phyloP scores from a whole-genome alignment of 1,140 invertebrate species.

The Globodera ellingtonae region DNA sequence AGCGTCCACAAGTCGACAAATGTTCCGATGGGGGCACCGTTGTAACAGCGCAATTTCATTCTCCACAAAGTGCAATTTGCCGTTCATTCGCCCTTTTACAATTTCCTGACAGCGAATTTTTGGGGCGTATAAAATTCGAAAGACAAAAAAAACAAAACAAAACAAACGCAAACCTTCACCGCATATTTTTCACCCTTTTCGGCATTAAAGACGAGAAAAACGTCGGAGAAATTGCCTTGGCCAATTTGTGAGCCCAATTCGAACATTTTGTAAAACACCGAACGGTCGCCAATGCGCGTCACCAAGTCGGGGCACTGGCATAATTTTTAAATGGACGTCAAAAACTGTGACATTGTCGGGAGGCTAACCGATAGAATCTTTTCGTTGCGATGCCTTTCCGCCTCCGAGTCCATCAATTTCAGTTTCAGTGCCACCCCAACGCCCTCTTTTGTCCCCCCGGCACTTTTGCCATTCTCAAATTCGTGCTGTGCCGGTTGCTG shows the following conservation, averaged over 20 bases:
- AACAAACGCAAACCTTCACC: slow-evolving; percentile 35
- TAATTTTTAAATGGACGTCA: slow-evolving; percentile 12
- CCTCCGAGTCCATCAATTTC: neutral
- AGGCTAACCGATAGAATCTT: slow-evolving; percentile 34
- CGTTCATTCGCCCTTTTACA: slow-evolving; percentile 52
- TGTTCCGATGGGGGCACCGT: slow-evolving; percentile 43
- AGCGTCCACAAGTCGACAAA: slow-evolving; percentile 48
- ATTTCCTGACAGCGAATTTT: slow-evolving; percentile 39
- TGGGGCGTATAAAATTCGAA: neutral
- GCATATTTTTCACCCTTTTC: slow-evolving; percentile 42
- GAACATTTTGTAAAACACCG: slow-evolving; percentile 45
- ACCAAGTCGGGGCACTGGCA: slow-evolving; percentile 30
- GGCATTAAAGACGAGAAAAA: slow-evolving; percentile 44
- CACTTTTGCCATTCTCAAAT: neutral
- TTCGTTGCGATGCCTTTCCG: slow-evolving; percentile 29
- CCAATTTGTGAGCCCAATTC: slow-evolving; percentile 47
- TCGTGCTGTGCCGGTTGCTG: neutral
- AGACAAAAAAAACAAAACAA: slow-evolving; percentile 10
- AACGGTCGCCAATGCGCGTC: slow-evolving; percentile 32
- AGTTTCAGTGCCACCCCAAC: neutral
- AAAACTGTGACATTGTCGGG: slow-evolving; percentile 4
- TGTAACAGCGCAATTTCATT: slow-evolving; percentile 46
- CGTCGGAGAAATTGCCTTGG: slow-evolving; percentile 51
- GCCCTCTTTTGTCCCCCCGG: neutral
- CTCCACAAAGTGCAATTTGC: slow-evolving; percentile 53